Conservation (phyloP, 2,888 invertebrate species). For the Drosophila fulvimacula region DNA sequence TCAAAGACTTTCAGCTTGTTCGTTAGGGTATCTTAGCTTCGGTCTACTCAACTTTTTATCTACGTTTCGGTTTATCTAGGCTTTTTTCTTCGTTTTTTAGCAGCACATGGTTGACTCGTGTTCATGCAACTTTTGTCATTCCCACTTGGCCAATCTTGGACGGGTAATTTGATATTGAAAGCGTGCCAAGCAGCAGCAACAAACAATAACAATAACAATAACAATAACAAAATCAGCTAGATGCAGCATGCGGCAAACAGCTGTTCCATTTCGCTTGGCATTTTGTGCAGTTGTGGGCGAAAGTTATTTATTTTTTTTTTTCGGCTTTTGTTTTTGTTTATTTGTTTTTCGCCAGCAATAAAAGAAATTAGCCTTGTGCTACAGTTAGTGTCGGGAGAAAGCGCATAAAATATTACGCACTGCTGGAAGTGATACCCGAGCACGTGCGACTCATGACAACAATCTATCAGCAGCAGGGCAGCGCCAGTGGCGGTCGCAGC, state of each 20-base stretch:
- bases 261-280: slow-evolving; percentile 74
- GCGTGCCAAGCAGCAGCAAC: slow-evolving; percentile 63
- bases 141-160: slow-evolving; percentile 55
- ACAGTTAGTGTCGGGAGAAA: slow-evolving; percentile 55
- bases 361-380: slow-evolving; percentile 52
- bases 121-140: slow-evolving; percentile 63
- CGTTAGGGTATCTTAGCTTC: slow-evolving; percentile 6
- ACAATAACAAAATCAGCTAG: slow-evolving; percentile 16
- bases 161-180: slow-evolving; percentile 76
- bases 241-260: slow-evolving; percentile 57
- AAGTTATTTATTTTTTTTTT: slow-evolving; percentile 63
- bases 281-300: slow-evolving; percentile 70
- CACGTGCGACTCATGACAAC: slow-evolving; percentile 48
- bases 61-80: slow-evolving; percentile 29
- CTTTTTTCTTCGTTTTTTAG: slow-evolving; percentile 30
- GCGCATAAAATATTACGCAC: slow-evolving; percentile 66
- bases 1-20: neutral
- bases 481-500: slow-evolving; percentile 3
- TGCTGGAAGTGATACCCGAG: slow-evolving; percentile 31
- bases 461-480: slow-evolving; percentile 45
- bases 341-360: slow-evolving; percentile 36
- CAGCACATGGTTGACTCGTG: slow-evolving; percentile 34
- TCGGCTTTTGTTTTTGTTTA: slow-evolving; percentile 42
- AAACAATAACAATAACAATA: slow-evolving; percentile 22
- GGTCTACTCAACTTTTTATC: neutral